Base-by-base conservation (phyloP, 2,797 vertebrate species). In the Coccyzus lansbergi region DNA sequence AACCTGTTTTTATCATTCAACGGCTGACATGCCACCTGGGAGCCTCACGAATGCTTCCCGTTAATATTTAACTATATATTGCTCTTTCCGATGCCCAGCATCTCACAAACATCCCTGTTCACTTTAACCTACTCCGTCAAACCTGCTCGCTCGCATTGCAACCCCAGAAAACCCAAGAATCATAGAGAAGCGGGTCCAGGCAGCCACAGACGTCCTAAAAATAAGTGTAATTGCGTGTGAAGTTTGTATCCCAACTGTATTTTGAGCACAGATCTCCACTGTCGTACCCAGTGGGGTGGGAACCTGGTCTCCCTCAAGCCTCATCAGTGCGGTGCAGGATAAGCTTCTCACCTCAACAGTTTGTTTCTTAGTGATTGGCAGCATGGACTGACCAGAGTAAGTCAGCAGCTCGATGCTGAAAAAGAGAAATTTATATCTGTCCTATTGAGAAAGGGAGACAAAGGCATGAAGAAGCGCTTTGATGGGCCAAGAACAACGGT, bases 41-140 rank as follows among this genome's bases (percentile, higher is more conserved):
- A 87, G 42, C 71, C 86, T 87, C 90, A 60, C 7, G 60, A 94
- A 91, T 91, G 48, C 83, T 49, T 40, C 74, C 15, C 0, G 90
- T 94, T 95, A 96, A 96, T 96, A 67, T 93, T 95, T 95, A 94
- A 96, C 96, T 70, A 16, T 52, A 55, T 90, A 88, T 92, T 92
- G 58, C 84, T 87, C 78, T 49, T 60, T 33, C 56, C 3, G 42
- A 71, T 20, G 58, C 64, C 71, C 51, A 86, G 92, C 77, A 79
- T 91, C 96, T 90, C 48, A 63, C 65, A 93, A 96, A 93, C 85
- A 93, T 88, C 90, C 91, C 77, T n/a, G 53, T 71, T 86, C 34
- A 6, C 86, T 85, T 77, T 38, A 90, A 83, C 77, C 63, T 79
- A 4, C 59, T 53, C 86, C 60, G 9, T 18, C 60, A 44, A 56